Base-by-base conservation (phyloP, 2,113 vertebrate species). In the Eulemur rufifrons region DNA sequence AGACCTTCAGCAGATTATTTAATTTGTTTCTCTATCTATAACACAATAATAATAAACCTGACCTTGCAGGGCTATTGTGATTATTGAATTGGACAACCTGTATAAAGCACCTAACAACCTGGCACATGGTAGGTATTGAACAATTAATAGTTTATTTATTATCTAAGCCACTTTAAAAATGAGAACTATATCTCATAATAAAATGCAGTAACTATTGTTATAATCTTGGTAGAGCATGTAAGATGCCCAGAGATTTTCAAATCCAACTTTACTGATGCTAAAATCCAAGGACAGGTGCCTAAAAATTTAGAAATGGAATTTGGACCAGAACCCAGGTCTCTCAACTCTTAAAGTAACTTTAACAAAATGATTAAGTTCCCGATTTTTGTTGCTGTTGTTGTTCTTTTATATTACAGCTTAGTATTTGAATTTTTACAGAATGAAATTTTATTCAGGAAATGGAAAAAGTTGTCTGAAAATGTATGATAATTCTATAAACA, bases 1-100 rank as follows among this genome's bases (percentile, higher is more conserved):
- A 80, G 76, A 83, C 52, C 34, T 56, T 92, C 59, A 92, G 56
- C 39, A 94, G 87, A 95, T 71, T 88, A 82, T 4, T 69, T 83
- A 34, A 47, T 54, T 56, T 56, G 7, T 71, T 73, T 69, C 68
- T 85, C 92, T n/a, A 82, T 47, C 18, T 74, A 39, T 45, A 76
- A 89, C 9, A 37, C 3, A 59, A 52, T 34, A 80, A 29, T 68
- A 76, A 50, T 56, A 91, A 81, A 59, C 37, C 14, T 87, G 13
- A 81, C 39, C 12, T 29, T 69, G 6, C 29, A 37, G 5, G 20
- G 20, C 7, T 47, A 71, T 32, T 76, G 20, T 88, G 39, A 59
- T 74, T 59, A 69, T 27, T 76, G 15, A 92, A 63, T 85, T 54
- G 80, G 29, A 71, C 37, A 45, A 42, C 4, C 21, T 42, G 45